Evolutionary conservation across 2,888 invertebrate genomes (phyloP), one percentile per base, ranked within the genome.

Genomic region (Limnephilus marmoratus): DNA sequence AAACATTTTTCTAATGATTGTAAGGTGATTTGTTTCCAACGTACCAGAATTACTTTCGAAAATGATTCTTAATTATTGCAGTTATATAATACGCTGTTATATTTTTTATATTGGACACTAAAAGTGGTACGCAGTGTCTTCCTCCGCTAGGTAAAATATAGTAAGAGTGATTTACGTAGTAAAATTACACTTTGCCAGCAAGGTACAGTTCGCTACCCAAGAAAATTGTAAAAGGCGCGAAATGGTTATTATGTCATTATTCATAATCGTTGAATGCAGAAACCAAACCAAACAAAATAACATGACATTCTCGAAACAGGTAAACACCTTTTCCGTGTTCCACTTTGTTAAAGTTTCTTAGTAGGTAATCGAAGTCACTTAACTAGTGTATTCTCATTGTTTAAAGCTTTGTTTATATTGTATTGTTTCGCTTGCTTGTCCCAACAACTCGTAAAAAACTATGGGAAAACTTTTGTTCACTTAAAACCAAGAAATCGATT

Each of bases 191-290:
- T 24, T 68, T 24, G 24, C 68, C 68, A 68, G 68, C 68, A 68
- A 68, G n/a, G 68, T 24, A 68, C 68, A 68, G 68, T 68, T 68
- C 68, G 68, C 68, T n/a, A 24, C 68, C 9, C 68, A 68, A 24
- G 68, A 68, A 68, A 68, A 68, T 68, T 68, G 68, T 68, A 24
- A 9, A 18, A n/a, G 68, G 24, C 68, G 68, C n/a, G 68, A 68
- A 68, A 68, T 68, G 68, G 68, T 68, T 68, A 68, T n/a, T 68
- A 68, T 68, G 68, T 68, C 68, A 68, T 68, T 68, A 68, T 68
- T 68, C 68, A 68, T n/a, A 68, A 68, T 68, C n/a, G 68, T 24
- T n/a, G n/a, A n/a, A 68, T 24, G 68, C 68, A 68, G 68, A 68
- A 53, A 68, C 68, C 18, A 68, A 68, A 68, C 68, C 68, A 68